phyloP scores from a whole-genome alignment of 2,797 vertebrate genomes.

The Hypotaenidia philippensis region DNA sequence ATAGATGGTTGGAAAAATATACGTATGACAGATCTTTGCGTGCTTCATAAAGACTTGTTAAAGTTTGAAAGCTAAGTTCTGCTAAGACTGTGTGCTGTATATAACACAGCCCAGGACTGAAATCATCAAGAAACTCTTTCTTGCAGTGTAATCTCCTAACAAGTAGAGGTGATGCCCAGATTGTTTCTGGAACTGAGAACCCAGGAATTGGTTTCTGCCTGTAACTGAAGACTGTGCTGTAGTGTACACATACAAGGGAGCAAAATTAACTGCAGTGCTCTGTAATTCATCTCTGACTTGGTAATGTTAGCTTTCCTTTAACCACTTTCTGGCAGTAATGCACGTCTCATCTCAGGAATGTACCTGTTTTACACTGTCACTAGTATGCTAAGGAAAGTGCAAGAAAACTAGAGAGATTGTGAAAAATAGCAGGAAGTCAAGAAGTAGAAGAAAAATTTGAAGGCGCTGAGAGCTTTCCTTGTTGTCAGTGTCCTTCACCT shows the following conservation, averaged over 20 bases:
- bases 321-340: neutral
- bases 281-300: neutral
- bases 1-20: neutral
- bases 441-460: neutral
- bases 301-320: neutral
- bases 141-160: neutral
- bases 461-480: neutral
- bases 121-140: neutral
- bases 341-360: neutral
- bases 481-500: neutral
- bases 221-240: neutral
- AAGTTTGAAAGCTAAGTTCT: neutral
- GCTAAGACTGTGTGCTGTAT: accelerated
- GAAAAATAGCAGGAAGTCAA: neutral
- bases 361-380: neutral
- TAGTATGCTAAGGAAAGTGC: neutral
- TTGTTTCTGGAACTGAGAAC: conserved; percentile 8
- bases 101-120: neutral
- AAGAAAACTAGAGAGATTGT: neutral
- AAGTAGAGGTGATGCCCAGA: neutral
- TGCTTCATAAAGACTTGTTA: neutral
- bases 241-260: neutral
- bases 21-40: accelerated
- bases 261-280: neutral
- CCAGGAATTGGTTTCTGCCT: neutral